phyloP scores from a whole-genome alignment of 1,140 invertebrate genomes.

The Hestina assimilis region DNA sequence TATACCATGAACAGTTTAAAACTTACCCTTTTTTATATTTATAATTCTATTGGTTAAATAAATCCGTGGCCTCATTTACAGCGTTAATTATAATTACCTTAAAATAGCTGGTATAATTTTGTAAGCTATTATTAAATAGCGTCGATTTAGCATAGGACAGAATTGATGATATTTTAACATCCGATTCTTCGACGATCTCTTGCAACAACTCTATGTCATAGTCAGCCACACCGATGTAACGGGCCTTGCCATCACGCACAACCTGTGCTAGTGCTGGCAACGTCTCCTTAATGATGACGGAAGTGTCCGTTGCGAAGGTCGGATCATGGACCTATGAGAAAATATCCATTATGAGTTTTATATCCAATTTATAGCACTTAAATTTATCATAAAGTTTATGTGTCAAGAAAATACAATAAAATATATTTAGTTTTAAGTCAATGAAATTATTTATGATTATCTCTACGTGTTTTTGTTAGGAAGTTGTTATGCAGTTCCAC shows the following conservation, averaged over 20 bases:
- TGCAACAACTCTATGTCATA: constrained; percentile 89
- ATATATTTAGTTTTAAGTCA: too few relatives aligned
- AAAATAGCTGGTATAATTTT: constrained; percentile 87
- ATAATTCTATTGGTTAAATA: too few relatives aligned
- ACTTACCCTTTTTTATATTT: too few relatives aligned
- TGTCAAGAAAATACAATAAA: too few relatives aligned
- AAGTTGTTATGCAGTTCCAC: too few relatives aligned
- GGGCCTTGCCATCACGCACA: constrained; percentile 87
- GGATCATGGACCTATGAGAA: constrained; percentile 90
- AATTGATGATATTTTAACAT: constrained; percentile 84
- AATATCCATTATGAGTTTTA: background rate
- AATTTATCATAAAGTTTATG: too few relatives aligned
- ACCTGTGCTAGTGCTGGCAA: constrained; percentile 88
- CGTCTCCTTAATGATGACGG: constrained; percentile 91
- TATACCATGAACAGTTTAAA: too few relatives aligned
- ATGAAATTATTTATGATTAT: too few relatives aligned
- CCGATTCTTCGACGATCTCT: constrained; percentile 84
- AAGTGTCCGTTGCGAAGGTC: constrained; percentile 89
- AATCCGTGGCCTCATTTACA: too few relatives aligned
- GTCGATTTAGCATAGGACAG: constrained; percentile 89
- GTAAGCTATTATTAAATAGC: constrained; percentile 87
- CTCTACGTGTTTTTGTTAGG: too few relatives aligned
- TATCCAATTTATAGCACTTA: too few relatives aligned
- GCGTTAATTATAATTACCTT: constrained; percentile 74
- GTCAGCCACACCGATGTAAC: constrained; percentile 91